phyloP scores from a whole-genome alignment of 2,113 vertebrate genomes.

The Malaclemys terrapin region DNA sequence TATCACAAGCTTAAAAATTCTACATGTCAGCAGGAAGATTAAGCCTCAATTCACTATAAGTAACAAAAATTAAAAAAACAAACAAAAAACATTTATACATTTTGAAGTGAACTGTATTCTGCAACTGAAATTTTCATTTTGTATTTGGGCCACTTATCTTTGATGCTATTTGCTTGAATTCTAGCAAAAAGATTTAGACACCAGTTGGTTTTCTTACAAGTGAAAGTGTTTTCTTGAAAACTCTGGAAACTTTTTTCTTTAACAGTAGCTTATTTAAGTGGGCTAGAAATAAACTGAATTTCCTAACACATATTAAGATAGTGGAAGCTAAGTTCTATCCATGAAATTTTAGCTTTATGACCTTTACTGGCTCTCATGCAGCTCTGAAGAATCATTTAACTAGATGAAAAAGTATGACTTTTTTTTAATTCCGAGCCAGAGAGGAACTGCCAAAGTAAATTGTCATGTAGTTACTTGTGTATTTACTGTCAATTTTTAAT shows the following conservation, averaged over 20 bases:
- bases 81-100: not conserved
- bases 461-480: conserved; percentile 45
- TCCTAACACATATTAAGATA: conserved; percentile 2
- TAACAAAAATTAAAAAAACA: too few relatives aligned
- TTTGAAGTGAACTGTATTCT: not conserved
- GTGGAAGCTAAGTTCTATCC: conserved; percentile 14
- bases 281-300: conserved; percentile 7
- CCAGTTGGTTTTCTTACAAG: not conserved
- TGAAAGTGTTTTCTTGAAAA: conserved; percentile 10
- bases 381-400: conserved; percentile 15
- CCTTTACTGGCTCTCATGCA: not conserved
- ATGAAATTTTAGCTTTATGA: conserved; percentile 43
- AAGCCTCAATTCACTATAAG: not conserved
- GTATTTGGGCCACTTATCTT: not conserved
- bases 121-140: not conserved
- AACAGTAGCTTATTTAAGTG: conserved; percentile 16
- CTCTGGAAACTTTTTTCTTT: conserved; percentile 5
- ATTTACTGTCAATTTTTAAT: conserved; percentile 48
- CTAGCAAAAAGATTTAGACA: not conserved
- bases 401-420: conserved; percentile 23
- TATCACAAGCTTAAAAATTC: not conserved
- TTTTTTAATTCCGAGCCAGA: conserved; percentile 16
- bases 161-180: not conserved
- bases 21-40: not conserved
- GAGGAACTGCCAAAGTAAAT: conserved; percentile 38